Evolutionary conservation across 1,140 invertebrate genomes (phyloP), one percentile per base, ranked within the genome.

Genomic region (Calephelis nemesis): DNA sequence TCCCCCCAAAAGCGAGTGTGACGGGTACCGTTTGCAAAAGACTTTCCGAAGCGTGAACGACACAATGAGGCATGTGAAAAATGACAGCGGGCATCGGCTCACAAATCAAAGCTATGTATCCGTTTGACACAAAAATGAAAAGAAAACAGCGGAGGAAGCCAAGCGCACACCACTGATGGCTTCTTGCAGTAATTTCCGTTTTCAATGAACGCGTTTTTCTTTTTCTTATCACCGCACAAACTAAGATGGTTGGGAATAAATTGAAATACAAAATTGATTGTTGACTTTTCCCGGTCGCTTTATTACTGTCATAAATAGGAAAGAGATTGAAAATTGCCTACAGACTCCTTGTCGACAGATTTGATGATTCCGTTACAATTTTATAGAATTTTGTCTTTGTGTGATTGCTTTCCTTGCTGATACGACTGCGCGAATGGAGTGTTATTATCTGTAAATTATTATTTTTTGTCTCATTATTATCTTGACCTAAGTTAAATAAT

Each of bases 231-330:
- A 88, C 78, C 86, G 84, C 81, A 88, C 86, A 82, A 91, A 91
- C 89, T 91, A 87, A 80, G 88, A 90, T 89, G 89, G 85, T 87
- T 85, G 85, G 89, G 87, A 91, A 90, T 90, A 90, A 90, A 91
- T 92, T 88, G 90, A 91, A 92, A 92, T 92, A 91, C 90, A 91
- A 92, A 92, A 92, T 92, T 91, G 91, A 91, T 92, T 91, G 91
- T 92, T 92, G 90, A 91, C 89, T 90, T 90, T 91, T 88, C 85
- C 86, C 86, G 85, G 86, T 73, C 82, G 84, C 82, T 90, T 91
- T 91, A 91, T 91, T 91, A 89, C 87, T 88, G 86, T 84, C 87
- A 91, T 84, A 91, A 91, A 91, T 91, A 85, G 87, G 82, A 89
- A 89, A 85, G 81, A 88, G 83, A 91, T 91, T 91, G 87, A 84